Base-by-base conservation (phyloP, 2,113 vertebrate species). In the Axis porcinus region DNA sequence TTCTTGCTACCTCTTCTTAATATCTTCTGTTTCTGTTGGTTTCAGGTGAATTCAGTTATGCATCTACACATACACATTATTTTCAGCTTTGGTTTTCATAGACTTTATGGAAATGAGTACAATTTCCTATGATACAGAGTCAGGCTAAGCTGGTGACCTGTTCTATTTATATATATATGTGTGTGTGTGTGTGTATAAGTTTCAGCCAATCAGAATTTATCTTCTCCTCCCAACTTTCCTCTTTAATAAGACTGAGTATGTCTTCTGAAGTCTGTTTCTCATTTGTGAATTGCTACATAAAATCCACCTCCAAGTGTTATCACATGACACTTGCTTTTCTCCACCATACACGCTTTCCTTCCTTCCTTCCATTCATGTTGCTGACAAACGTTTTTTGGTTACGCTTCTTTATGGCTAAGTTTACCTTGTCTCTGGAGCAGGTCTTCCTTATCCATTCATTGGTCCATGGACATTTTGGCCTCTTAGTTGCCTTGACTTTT, bases 291-390 rank as follows among this genome's bases (percentile, higher is more conserved):
- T 27, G 23, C 21, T 76, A 43, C 23, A 25, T 76, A 43, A 76
- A 43, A 43, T 43, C 70, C 6, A 43, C 40, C 70, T 43, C 7
- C 12, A 76, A 14, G 40, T 43, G 70, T 25, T 76, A 43, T 76
- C 70, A 76, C 6, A 3, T 27, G 40, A 76, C 23, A 43, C 21
- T 76, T 43, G 36, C 6, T 21, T 74, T 40, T 74, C 70, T 43
- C 36, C 0, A 0, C 2, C 0, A 0, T 27, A 43, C 0, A 2
- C 27, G 11, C 70, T 14, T 43, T 76, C 36, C 36, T 43, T 27
- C n/a, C 21, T 40, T 74, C 70, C 12, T 25, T 76, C 70, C 70
- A 14, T 43, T 23, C 19, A 43, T 76, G 70, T 76, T 76, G 23
- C 36, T 43, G 23, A 27, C 21, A 43, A 43, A 76, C 0, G 0